Conservation (phyloP, 2,113 vertebrate genomes). For the Neopipo cinnamomea region DNA sequence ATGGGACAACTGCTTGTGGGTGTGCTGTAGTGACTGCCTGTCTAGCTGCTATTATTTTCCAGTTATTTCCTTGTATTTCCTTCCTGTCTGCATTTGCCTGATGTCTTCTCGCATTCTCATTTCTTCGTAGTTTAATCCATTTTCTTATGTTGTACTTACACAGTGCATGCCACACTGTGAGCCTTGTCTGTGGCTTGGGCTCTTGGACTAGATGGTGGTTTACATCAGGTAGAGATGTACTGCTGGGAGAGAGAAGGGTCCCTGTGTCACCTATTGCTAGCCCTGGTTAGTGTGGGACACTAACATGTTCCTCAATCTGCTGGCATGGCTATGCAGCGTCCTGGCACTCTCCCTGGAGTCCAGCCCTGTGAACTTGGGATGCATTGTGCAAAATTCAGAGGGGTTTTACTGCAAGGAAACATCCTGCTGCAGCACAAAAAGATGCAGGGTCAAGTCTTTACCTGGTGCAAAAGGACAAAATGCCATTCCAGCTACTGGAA, state of each 20-base stretch:
- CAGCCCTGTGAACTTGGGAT: background rate
- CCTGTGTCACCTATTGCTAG: background rate
- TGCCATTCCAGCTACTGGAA: background rate
- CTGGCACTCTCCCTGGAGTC: background rate
- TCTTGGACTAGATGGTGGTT: background rate
- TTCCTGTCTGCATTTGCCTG: background rate
- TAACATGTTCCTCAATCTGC: rapidly evolving
- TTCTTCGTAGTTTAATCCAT: background rate
- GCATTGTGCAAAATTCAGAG: background rate
- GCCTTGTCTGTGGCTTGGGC: background rate
- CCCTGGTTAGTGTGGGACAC: background rate
- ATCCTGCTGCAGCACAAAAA: background rate
- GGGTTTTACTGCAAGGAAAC: background rate
- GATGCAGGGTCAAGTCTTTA: background rate
- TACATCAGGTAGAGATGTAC: background rate
- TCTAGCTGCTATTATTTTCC: background rate
- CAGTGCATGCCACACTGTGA: rapidly evolving
- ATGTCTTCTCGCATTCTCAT: background rate
- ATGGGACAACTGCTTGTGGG: background rate
- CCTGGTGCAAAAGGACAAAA: background rate
- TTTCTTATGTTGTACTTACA: background rate
- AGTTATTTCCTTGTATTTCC: background rate
- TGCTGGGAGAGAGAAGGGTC: background rate
- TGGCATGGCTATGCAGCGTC: rapidly evolving
- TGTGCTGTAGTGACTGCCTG: background rate